Base-by-base conservation (phyloP, 30 jellyfish, hydroid and myxozoan genomes). In the Sanderia malayensis region DNA sequence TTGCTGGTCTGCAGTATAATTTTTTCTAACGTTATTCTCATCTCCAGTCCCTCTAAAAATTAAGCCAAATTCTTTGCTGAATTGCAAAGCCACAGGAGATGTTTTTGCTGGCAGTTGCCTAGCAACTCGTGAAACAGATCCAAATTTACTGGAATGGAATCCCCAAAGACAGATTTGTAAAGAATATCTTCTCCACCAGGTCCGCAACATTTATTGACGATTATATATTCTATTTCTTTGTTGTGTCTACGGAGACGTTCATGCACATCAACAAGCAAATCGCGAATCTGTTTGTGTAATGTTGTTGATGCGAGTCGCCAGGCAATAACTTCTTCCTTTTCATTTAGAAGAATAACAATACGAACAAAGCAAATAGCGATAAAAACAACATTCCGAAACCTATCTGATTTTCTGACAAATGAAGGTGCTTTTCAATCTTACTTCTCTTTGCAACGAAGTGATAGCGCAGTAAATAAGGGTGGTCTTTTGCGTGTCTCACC, bases 121-220 rank as follows among this genome's bases (percentile, higher is more conserved):
- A 7, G 73, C 23, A 18, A 67, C 23, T 29, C 80, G 32, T 67
- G 80, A 23, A 67, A 67, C 13, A 67, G 44, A 37, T 67, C 80
- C 0, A 67, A 27, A 13, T 67, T 67, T 21, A 67, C 0, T 19
- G 20, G 28, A 28, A 55, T 18, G 9, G 11, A 9, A 15, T 22
- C 28, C 9, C 1, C 30, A 41, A 67, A 67, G 24, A n/a, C 8
- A 67, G 31, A 25, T n/a, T 37, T 37, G 52, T 37, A 37, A 37
- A 4, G 52, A 4, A 4, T 37, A 4, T 37, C 52, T 37, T 37
- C 52, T 37, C 52, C 52, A 37, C 52, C 52, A 37, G 52, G 52
- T 37, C 10, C 52, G 18, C 67, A 55, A 24, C 67, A 55, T 7
- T 55, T 55, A 55, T 55, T 71, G 32, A 67, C 22, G 26, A 41